Percentiles rank a stretch among this genome's conserved stretches.
These are phyloP conservation scores for Cyphomyrus plagiostoma DNA, from an alignment of 2,113 vertebrate species.

Conservation along the genomic window DNA sequence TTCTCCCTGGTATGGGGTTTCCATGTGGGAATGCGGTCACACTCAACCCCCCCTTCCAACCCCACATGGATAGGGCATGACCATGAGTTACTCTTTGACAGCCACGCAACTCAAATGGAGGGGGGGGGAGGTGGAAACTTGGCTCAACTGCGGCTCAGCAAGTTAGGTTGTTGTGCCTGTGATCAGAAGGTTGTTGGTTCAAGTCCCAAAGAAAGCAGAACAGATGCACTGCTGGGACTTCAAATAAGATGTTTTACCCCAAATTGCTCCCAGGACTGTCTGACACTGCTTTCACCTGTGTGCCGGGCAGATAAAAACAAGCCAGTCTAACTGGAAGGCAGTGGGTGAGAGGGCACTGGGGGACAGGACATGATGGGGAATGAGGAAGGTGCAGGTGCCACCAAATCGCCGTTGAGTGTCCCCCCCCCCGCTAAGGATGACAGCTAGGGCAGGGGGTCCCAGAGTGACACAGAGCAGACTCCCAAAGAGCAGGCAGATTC, in stretches of 20 bases:
- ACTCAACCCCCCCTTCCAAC: background rate
- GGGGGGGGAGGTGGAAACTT: too few relatives aligned
- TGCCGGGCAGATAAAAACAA: background rate
- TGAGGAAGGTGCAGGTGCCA: background rate
- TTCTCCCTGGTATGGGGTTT: background rate
- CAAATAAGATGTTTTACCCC: too few relatives aligned
- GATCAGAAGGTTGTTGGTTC: too few relatives aligned
- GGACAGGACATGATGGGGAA: background rate
- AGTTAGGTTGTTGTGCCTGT: too few relatives aligned
- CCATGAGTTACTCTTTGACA: background rate
- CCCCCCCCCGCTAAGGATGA: background rate
- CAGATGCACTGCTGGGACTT: background rate
- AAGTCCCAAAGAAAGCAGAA: background rate
- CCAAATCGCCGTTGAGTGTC: background rate
- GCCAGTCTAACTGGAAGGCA: background rate
- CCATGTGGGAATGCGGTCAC: background rate
- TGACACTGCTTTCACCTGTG: background rate
- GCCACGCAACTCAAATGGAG: background rate
- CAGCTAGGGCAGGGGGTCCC: background rate
- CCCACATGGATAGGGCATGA: background rate
- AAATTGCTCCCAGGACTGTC: background rate
- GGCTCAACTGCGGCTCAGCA: too few relatives aligned
- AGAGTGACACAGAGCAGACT: background rate
- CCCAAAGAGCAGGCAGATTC: background rate
- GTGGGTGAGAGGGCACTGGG: background rate